Evolutionary conservation across 2,113 vertebrate genomes (phyloP).

Genomic region (Actinemys pallida): DNA sequence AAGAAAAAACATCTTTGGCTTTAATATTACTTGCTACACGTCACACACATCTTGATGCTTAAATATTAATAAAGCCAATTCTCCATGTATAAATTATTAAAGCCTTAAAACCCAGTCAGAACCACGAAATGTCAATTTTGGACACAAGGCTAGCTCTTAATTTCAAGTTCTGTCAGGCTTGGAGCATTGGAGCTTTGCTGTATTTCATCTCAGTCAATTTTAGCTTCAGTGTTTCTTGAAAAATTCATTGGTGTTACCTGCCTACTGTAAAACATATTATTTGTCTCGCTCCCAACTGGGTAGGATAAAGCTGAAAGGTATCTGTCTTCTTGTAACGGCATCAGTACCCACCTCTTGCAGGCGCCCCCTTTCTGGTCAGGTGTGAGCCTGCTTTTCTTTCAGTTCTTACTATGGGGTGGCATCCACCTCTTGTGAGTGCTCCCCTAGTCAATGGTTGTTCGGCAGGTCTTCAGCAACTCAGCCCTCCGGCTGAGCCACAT

Average conservation of each 20-base stretch:
- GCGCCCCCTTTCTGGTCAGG: too few species aligned
- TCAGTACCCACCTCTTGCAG: too few species aligned
- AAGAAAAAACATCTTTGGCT: background rate
- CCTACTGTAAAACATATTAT: background rate
- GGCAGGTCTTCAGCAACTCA: too few species aligned
- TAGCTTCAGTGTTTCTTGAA: background rate
- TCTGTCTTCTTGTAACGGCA: too few species aligned
- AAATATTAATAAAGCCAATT: constrained; percentile 53
- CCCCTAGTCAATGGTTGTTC: too few species aligned
- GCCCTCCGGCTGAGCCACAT: too few species aligned
- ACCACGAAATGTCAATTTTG: constrained; percentile 9
- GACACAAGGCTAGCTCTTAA: background rate
- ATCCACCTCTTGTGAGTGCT: too few species aligned
- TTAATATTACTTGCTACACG: constrained; percentile 42
- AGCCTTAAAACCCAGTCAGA: constrained; percentile 33
- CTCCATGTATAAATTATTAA: constrained; percentile 57
- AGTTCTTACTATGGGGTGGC: too few species aligned
- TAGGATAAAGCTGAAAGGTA: background rate
- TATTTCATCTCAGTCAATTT: constrained; percentile 42
- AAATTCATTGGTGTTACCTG: constrained; percentile 16
- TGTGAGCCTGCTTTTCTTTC: too few species aligned
- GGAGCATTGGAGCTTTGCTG: constrained; percentile 31
- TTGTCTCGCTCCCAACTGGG: background rate
- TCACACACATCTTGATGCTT: constrained; percentile 15
- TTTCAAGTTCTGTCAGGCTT: constrained; percentile 61